phyloP scores from a whole-genome alignment of 37 sponge, comb jelly and placozoan genomes.

The Haliclona indistincta region DNA sequence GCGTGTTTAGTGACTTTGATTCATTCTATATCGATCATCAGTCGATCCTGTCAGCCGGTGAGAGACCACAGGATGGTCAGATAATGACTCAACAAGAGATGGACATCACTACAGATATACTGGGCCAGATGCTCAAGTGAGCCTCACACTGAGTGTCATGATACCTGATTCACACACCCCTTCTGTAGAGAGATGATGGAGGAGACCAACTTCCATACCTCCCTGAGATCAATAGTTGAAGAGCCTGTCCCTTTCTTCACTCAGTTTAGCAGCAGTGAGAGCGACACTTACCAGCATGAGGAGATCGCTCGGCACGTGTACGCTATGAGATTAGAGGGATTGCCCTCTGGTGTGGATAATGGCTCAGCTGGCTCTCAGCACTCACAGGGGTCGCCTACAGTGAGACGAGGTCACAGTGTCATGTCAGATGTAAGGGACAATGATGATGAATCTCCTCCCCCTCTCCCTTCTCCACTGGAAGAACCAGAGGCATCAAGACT shows the following conservation, averaged over 20 bases:
- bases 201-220: conserved; percentile 71
- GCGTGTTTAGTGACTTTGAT: conserved; percentile 28
- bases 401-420: neutral
- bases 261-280: conserved; percentile 50
- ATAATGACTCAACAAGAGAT: conserved; percentile 30
- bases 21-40: conserved; percentile 48
- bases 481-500: neutral
- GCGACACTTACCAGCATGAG: neutral
- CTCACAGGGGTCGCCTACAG: neutral
- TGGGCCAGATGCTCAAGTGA: conserved; percentile 61
- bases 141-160: neutral
- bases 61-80: neutral
- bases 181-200: conserved; percentile 66
- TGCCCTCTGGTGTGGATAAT: neutral
- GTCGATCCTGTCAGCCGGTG: neutral
- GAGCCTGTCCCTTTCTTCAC: conserved; percentile 89
- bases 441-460: neutral
- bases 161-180: neutral
- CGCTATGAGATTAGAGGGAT: conserved; percentile 19
- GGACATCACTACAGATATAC: conserved; percentile 10
- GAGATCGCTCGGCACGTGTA: conserved; percentile 18
- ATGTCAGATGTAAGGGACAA: neutral
- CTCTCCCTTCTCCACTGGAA: neutral
- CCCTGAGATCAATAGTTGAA: conserved; percentile 46
- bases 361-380: neutral